Base-by-base conservation (phyloP, 1,140 invertebrate species). In the Xylocopa sonorina region DNA sequence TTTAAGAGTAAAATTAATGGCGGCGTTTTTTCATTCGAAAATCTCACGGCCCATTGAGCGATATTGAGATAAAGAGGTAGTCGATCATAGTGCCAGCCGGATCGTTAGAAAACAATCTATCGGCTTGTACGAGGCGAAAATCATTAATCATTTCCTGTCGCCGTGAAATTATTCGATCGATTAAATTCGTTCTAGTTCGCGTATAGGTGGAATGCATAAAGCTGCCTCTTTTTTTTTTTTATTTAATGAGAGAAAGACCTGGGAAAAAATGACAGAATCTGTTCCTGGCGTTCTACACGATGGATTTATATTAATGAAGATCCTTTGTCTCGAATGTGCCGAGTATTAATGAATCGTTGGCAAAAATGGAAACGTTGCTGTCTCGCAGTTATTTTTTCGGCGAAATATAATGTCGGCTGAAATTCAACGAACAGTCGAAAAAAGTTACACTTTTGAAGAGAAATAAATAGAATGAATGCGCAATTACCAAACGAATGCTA, bases 71-170 rank as follows among this genome's bases (percentile, higher is more conserved):
- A 72, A 72, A 78, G 55, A 50, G 75, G 55, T 53, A 62, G 67
- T 78, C 76, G 75, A 69, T 78, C 66, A 71, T 78, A n/a, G 43
- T 71, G 57, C 66, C 76, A 57, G 21, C 16, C 6, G 67, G 76
- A 72, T 78, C 76, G 68, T 78, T 72, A 78, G 68, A 72, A 78
- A 78, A 78, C 76, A 78, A 78, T 78, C 76, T 72, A 53, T 38
- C 43, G 67, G 57, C 46, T 62, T 72, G 55, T 72, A 63, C 72
- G 67, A 60, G 24, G 32, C 34, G 57, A 41, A 72, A 71, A 78
- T 62, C 76, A 72, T 78, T 72, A 72, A 78, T 78, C 76, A 78
- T 72, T 78, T 53, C 58, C 46, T 62, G 55, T 62, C 76, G 46
- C 9, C 32, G 24, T 21, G 46, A 18, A 72, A 78, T 78, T 78